phyloP scores from a whole-genome alignment of 2,113 vertebrate species.

The Hassar affinis region DNA sequence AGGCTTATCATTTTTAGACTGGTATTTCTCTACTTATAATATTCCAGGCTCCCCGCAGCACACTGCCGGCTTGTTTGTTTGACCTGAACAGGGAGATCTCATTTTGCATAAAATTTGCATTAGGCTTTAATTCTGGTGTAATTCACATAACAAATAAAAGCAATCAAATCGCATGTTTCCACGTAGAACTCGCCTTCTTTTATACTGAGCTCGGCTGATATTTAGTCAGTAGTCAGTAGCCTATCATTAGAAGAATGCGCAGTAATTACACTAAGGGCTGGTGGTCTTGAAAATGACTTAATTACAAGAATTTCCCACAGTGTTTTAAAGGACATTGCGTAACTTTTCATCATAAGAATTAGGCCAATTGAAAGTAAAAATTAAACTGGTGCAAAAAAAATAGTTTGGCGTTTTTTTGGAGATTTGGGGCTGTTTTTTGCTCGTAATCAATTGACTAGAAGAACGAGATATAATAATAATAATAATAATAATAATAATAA shows the following conservation, averaged over 20 bases:
- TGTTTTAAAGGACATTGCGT: not conserved
- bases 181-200: not conserved
- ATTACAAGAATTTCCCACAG: not conserved
- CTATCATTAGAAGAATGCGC: conserved; percentile 85
- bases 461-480: not conserved
- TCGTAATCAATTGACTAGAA: not conserved
- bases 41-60: conserved; percentile 19
- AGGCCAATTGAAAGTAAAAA: not conserved
- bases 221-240: conserved; percentile 78
- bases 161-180: conserved; percentile 64
- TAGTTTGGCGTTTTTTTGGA: not conserved
- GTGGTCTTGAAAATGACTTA: conserved; percentile 85
- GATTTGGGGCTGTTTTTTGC: not conserved
- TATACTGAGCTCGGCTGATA: conserved; percentile 85
- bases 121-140: conserved; percentile 88
- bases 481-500: not conserved
- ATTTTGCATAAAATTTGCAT: conserved; percentile 76
- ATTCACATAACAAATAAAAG: conserved; percentile 76
- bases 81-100: conserved; percentile 70
- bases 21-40: not conserved
- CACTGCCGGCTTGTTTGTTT: conserved; percentile 68
- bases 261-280: conserved; percentile 91
- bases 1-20: conserved; percentile 33
- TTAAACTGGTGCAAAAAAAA: not conserved
- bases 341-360: not conserved